These are phyloP conservation scores for Argyresthia goedartella DNA, from an alignment of 2,888 invertebrate species.

Conservation along the genomic window DNA sequence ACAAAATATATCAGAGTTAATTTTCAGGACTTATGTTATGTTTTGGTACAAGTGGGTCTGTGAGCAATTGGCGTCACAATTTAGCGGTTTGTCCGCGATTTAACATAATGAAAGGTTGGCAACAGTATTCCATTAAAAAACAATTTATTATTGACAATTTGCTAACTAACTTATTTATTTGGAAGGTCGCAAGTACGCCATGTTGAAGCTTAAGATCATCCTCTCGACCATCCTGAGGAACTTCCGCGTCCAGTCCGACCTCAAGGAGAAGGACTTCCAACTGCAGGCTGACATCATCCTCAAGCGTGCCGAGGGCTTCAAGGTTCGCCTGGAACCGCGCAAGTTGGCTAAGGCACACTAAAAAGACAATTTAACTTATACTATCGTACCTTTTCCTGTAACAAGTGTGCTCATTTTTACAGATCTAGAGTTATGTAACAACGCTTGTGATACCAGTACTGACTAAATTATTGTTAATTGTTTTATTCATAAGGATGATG, in stretches of 20 bases:
- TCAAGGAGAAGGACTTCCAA: constrained; percentile 77
- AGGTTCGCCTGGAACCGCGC: constrained; percentile 78
- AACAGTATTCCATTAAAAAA: too few species aligned
- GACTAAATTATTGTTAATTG: constrained; percentile 35
- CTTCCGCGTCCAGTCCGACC: constrained; percentile 77
- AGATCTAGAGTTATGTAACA: constrained; percentile 20
- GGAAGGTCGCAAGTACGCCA: constrained; percentile 82
- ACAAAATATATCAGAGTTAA: too few species aligned
- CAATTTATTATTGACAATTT: background rate
- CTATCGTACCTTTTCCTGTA: constrained; percentile 18
- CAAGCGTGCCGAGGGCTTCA: constrained; percentile 83
- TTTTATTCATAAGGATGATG: constrained; percentile 26
- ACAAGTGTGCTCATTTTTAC: constrained; percentile 24
- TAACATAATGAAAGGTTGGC: too few species aligned
- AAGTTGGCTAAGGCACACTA: constrained; percentile 53
- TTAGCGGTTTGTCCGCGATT: too few species aligned
- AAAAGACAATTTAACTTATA: constrained; percentile 12
- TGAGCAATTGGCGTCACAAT: too few species aligned
- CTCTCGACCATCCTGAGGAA: constrained; percentile 81
- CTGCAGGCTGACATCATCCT: constrained; percentile 83
- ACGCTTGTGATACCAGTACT: constrained; percentile 36
- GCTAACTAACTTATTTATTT: constrained; percentile 6
- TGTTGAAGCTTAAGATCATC: constrained; percentile 83
- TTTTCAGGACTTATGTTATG: too few species aligned
- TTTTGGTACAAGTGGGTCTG: too few species aligned